phyloP scores from a whole-genome alignment of 2,888 invertebrate species.

The Anorthoa munda region DNA sequence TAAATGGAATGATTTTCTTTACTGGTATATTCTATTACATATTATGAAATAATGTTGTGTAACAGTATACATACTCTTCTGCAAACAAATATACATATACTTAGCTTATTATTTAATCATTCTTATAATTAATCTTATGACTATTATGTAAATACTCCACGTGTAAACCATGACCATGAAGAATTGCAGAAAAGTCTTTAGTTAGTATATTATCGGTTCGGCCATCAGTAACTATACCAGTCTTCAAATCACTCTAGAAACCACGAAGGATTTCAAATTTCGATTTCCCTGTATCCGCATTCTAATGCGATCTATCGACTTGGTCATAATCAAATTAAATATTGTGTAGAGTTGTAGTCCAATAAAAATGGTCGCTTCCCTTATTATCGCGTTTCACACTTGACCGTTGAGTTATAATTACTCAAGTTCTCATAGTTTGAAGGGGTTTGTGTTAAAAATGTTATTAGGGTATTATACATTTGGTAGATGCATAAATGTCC shows the following conservation, averaged over 20 bases:
- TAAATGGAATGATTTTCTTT: background rate
- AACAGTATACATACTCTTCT: background rate
- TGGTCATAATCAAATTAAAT: constrained; percentile 82
- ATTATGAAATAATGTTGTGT: background rate
- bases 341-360: constrained; percentile 62
- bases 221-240: background rate
- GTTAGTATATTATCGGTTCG: background rate
- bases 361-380: constrained; percentile 78
- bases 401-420: constrained; percentile 80
- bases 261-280: constrained; percentile 10
- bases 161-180: constrained; percentile 1
- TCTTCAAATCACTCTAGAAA: background rate
- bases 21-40: no score
- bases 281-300: constrained; percentile 32
- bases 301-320: constrained; percentile 59
- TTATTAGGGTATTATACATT: constrained; percentile 68
- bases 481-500: constrained; percentile 47
- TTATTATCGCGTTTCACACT: constrained; percentile 88
- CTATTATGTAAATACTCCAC: background rate
- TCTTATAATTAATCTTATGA: background rate
- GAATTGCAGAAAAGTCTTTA: background rate
- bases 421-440: constrained; percentile 83
- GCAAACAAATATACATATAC: background rate
- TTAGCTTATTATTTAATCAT: constrained; percentile 8
- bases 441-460: constrained; percentile 58